phyloP scores from a whole-genome alignment of 2,113 vertebrate species.

The Boleophthalmus pectinirostris region DNA sequence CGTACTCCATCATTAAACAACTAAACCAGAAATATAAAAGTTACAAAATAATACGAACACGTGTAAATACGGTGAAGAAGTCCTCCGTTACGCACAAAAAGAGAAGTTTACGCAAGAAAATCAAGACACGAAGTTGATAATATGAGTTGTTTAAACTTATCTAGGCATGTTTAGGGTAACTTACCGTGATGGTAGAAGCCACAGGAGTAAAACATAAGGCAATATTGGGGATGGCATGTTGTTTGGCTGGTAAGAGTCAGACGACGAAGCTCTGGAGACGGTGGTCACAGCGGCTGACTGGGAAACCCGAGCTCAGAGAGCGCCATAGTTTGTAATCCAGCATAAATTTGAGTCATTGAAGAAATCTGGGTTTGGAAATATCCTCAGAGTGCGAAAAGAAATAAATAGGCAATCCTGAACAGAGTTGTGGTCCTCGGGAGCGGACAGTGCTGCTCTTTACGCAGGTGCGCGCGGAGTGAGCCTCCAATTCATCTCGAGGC shows the following conservation, averaged over 20 bases:
- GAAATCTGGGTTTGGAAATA: slow-evolving; percentile 36
- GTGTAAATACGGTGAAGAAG: background rate
- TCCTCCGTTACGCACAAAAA: background rate
- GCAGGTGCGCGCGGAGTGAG: slow-evolving; percentile 54
- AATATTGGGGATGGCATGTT: slow-evolving; percentile 84
- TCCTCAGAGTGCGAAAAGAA: slow-evolving; percentile 7
- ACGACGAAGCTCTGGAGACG: slow-evolving; percentile 21
- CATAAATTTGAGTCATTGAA: slow-evolving; percentile 44
- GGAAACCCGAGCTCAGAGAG: slow-evolving; percentile 26
- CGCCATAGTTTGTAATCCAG: slow-evolving; percentile 66
- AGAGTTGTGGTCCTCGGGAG: slow-evolving; percentile 46
- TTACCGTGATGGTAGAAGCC: slow-evolving; percentile 85
- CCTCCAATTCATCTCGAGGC: slow-evolving; percentile 37
- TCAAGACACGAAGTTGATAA: background rate
- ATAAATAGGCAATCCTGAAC: slow-evolving; percentile 48
- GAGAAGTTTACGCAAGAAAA: background rate
- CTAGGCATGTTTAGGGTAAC: slow-evolving; percentile 48
- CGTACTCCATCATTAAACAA: slow-evolving; percentile 81
- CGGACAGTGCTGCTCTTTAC: slow-evolving; percentile 47
- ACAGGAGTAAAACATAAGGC: slow-evolving; percentile 80
- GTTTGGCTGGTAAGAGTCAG: slow-evolving; percentile 57
- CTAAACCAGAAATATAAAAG: slow-evolving; percentile 65
- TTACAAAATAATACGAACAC: background rate
- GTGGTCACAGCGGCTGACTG: slow-evolving; percentile 32
- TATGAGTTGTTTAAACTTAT: background rate